These are phyloP conservation scores for Cantharis lateralis DNA, from an alignment of 2,888 invertebrate species.

Conservation along the genomic window DNA sequence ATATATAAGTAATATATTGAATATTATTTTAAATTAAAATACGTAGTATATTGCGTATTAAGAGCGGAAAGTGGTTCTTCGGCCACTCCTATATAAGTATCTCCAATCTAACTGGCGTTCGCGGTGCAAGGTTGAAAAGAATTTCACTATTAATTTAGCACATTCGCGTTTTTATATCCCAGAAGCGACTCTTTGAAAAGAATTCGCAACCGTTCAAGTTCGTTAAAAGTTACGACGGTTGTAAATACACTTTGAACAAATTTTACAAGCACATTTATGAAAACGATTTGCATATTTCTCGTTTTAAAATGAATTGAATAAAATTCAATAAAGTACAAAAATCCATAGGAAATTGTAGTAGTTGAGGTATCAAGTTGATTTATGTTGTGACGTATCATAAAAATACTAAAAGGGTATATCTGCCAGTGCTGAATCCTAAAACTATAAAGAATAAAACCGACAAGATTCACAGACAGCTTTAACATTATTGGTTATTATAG, in stretches of 20 bases:
- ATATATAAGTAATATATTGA: too few relatives aligned
- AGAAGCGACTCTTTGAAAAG: neutral
- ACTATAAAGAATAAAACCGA: conserved; percentile 17
- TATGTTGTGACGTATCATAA: conserved; percentile 9
- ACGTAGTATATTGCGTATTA: too few relatives aligned
- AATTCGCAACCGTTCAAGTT: neutral
- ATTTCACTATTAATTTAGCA: neutral
- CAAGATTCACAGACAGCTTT: conserved; percentile 13
- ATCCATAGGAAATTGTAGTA: neutral
- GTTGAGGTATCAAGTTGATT: conserved; percentile 7
- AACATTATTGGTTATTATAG: conserved; percentile 21
- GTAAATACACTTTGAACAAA: neutral
- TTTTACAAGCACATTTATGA: neutral
- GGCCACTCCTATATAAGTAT: too few relatives aligned
- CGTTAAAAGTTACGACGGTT: neutral
- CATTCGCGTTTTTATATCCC: neutral
- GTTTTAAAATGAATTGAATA: neutral
- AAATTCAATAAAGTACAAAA: conserved; percentile 1
- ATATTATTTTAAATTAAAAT: too few relatives aligned
- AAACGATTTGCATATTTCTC: neutral
- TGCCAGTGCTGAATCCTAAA: conserved; percentile 1
- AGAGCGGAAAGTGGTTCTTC: too few relatives aligned
- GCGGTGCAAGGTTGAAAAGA: neutral
- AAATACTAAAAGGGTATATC: conserved; percentile 8
- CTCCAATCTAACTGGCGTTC: neutral